Conservation (phyloP, 2,797 vertebrate genomes). For the Triplophysa bombifrons region DNA sequence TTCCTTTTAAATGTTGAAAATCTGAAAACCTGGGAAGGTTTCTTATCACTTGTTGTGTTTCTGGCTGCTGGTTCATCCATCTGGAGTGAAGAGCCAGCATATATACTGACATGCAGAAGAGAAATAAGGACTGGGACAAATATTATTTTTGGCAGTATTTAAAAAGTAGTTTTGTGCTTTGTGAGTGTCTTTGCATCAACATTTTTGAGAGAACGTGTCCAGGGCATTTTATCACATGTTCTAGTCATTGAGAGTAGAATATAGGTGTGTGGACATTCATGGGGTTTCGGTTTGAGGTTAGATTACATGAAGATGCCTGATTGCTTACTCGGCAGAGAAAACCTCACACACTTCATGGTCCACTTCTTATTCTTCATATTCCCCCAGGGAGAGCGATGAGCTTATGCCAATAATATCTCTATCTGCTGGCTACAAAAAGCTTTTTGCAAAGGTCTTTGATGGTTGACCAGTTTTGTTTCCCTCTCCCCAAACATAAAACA, state of each 20-base stretch:
- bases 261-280: neutral
- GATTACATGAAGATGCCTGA: neutral
- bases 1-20: neutral
- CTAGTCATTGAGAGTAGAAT: neutral
- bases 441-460: neutral
- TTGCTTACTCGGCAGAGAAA: no score
- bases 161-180: no score
- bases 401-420: neutral
- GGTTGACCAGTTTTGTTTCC: neutral
- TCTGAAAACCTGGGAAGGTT: no score
- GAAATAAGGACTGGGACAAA: neutral
- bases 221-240: no score
- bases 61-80: conserved; percentile 7
- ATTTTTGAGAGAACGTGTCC: neutral
- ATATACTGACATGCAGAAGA: neutral
- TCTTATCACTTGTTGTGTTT: neutral
- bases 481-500: neutral
- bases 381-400: neutral
- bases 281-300: neutral
- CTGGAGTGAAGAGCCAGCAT: neutral
- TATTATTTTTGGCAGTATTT: no score
- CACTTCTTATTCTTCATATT: conserved; percentile 1
- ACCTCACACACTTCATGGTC: neutral
- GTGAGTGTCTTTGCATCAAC: no score
- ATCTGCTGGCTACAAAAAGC: neutral